Evolutionary conservation across 2,113 vertebrate genomes (phyloP).

Genomic region (Marmota flaviventris): DNA sequence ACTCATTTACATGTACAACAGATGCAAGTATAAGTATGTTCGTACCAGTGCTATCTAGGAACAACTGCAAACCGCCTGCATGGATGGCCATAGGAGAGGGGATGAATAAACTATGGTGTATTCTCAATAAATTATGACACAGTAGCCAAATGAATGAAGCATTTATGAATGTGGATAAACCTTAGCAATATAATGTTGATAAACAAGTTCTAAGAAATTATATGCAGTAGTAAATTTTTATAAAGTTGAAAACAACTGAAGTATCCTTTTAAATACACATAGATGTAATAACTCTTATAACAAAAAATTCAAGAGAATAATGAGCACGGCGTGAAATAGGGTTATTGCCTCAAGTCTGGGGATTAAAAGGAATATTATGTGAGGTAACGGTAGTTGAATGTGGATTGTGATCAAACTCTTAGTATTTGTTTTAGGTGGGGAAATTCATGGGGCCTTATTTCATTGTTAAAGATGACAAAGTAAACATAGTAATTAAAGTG

Average conservation of each 20-base stretch:
- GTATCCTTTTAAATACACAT: slow-evolving; percentile 12
- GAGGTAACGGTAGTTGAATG: not conserved
- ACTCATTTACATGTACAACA: not conserved
- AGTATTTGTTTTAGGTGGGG: not conserved
- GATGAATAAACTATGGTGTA: not conserved
- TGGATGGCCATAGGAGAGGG: not conserved
- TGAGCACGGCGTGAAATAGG: not conserved
- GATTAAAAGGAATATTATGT: not conserved
- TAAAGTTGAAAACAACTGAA: slow-evolving; percentile 3
- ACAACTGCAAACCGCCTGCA: not conserved
- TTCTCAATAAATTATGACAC: not conserved
- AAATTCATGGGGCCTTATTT: not conserved
- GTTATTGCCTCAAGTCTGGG: not conserved
- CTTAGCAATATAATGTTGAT: not conserved
- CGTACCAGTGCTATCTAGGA: not conserved
- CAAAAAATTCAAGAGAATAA: not conserved
- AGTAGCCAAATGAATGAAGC: not conserved
- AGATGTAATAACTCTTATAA: not conserved
- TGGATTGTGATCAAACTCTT: not conserved
- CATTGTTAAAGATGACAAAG: not conserved
- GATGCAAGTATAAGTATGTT: not conserved
- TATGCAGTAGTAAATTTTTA: not conserved
- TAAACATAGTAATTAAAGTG: not conserved
- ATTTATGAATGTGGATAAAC: not conserved
- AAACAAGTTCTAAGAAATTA: slow-evolving; percentile 19